phyloP scores from a whole-genome alignment of 2,888 invertebrate species.

The Opisthograptis luteolata region DNA sequence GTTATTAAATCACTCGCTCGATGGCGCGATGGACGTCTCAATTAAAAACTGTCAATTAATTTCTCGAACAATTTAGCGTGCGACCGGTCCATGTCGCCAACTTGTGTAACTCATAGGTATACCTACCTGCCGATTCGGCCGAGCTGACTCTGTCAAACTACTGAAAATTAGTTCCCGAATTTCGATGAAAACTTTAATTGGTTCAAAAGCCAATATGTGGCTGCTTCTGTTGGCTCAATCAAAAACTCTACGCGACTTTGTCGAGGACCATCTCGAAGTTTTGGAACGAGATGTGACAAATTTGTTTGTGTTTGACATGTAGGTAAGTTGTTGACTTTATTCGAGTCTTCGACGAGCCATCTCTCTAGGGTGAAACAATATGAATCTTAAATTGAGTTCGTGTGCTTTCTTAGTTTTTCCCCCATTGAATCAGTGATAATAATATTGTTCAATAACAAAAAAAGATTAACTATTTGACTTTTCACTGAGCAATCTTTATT shows the following conservation, averaged over 20 bases:
- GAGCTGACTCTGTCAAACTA: slow-evolving; percentile 79
- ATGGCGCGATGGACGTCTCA: slow-evolving; percentile 36
- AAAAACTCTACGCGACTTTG: slow-evolving; percentile 53
- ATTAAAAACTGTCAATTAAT: slow-evolving; percentile 66
- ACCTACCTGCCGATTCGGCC: slow-evolving; percentile 58
- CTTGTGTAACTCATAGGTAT: slow-evolving; percentile 42
- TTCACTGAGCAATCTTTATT: too few relatives aligned
- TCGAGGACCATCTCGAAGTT: slow-evolving; percentile 47
- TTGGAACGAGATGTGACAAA: slow-evolving; percentile 48
- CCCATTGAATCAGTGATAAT: too few relatives aligned
- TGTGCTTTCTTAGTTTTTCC: not conserved
- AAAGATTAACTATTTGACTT: too few relatives aligned
- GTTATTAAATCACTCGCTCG: slow-evolving; percentile 27
- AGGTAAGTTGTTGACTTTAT: slow-evolving; percentile 21
- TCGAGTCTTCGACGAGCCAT: slow-evolving; percentile 2
- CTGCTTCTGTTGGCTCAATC: slow-evolving; percentile 61
- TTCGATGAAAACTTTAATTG: slow-evolving; percentile 82
- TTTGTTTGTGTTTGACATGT: slow-evolving; percentile 46
- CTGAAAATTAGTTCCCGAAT: slow-evolving; percentile 79
- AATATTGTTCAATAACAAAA: too few relatives aligned
- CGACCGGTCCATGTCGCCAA: slow-evolving; percentile 54
- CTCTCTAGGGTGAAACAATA: slow-evolving; percentile 1
- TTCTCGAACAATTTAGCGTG: slow-evolving; percentile 54
- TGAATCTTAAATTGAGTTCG: slow-evolving; percentile 4
- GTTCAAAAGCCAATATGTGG: slow-evolving; percentile 76